These are phyloP conservation scores for Oenanthe oenanthe DNA, from an alignment of 2,113 vertebrate genomes.

Conservation along the genomic window DNA sequence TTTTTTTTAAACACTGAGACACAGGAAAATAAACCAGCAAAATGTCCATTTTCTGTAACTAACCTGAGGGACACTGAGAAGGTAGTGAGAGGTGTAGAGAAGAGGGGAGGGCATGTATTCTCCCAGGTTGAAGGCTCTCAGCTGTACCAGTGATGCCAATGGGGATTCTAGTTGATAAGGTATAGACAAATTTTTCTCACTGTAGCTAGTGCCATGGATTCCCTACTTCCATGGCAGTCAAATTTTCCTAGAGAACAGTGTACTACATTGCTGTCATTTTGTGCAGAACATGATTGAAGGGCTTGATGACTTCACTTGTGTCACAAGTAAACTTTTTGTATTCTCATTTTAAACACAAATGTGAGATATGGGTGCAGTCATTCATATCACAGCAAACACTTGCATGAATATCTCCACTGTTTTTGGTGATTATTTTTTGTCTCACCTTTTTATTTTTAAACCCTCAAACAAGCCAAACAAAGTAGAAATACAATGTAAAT, in stretches of 20 bases:
- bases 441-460: not conserved
- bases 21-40: not conserved
- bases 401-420: not conserved
- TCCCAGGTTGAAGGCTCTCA: not conserved
- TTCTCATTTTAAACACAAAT: not conserved
- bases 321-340: not conserved
- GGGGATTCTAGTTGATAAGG: not conserved
- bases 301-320: not conserved
- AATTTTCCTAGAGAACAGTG: not conserved
- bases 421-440: not conserved
- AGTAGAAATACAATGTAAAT: not conserved
- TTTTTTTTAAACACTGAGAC: not conserved
- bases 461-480: not conserved
- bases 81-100: not conserved
- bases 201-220: not conserved
- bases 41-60: not conserved
- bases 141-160: not conserved
- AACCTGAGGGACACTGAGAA: not conserved
- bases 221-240: not conserved
- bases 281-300: not conserved
- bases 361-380: accelerated
- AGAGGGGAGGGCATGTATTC: not conserved
- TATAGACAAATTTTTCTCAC: not conserved
- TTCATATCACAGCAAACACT: not conserved
- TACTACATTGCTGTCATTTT: not conserved